Conservation (phyloP, 2,797 vertebrate species). For the Tangara arthus region DNA sequence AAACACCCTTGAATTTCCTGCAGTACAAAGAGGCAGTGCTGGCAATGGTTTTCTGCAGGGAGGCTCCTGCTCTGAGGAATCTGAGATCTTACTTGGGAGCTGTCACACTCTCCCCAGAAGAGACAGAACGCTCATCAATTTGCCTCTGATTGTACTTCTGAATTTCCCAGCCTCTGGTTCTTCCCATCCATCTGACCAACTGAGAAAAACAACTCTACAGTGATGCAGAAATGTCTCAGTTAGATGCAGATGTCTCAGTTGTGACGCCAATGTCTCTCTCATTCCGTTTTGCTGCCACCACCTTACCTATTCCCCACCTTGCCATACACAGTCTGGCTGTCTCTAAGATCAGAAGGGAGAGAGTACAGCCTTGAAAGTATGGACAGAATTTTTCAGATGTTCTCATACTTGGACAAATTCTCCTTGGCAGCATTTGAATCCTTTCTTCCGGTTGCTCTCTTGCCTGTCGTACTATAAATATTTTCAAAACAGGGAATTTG, state of each 20-base stretch:
- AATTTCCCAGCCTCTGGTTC: not conserved
- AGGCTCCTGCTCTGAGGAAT: not conserved
- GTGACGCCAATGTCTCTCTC: not conserved
- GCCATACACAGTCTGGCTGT: not conserved
- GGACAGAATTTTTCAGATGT: not conserved
- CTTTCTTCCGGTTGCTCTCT: not conserved
- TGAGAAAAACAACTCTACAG: not conserved
- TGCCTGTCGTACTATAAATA: not conserved
- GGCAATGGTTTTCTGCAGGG: not conserved
- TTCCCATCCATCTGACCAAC: not conserved
- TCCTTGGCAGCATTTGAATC: not conserved
- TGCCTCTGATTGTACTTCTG: not conserved
- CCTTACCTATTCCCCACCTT: not conserved
- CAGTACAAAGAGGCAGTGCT: not conserved
- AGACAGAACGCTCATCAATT: not conserved
- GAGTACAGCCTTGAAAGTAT: not conserved
- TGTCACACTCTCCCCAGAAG: not conserved
- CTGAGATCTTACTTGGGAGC: not conserved
- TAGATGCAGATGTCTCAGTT: not conserved
- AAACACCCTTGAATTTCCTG: not conserved
- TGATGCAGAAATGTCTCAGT: fast-evolving
- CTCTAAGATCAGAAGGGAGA: not conserved
- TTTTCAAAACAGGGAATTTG: not conserved
- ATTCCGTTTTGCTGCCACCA: not conserved
- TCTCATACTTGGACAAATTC: not conserved